phyloP scores from a whole-genome alignment of 2,113 vertebrate genomes.

The Cairina moschata region DNA sequence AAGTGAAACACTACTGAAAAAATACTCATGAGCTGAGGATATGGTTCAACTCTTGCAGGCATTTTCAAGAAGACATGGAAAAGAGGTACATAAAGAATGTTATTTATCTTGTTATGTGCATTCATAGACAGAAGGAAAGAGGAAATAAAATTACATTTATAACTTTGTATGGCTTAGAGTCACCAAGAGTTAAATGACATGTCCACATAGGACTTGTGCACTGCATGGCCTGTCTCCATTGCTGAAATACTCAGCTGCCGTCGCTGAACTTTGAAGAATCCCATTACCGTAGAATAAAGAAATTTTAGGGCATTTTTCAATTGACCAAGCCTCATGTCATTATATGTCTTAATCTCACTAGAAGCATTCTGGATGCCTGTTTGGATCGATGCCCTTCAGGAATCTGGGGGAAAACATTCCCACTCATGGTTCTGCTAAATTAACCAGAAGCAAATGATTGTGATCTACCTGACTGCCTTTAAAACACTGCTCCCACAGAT shows the following conservation, averaged over 20 bases:
- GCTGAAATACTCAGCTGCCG: not conserved
- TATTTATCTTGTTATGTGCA: not conserved
- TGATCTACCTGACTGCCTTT: not conserved
- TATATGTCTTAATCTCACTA: not conserved
- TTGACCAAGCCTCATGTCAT: not conserved
- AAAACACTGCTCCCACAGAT: not conserved
- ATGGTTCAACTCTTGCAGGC: not conserved
- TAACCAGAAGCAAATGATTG: not conserved
- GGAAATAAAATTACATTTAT: not conserved
- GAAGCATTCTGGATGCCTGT: not conserved
- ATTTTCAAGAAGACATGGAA: not conserved
- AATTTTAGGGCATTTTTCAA: not conserved
- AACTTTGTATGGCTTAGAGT: not conserved
- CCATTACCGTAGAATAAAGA: fast-evolving
- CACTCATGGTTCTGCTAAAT: not conserved
- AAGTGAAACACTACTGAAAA: not conserved
- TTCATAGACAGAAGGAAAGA: not conserved
- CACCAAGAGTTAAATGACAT: too few species aligned
- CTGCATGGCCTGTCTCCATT: fast-evolving
- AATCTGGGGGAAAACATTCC: not conserved
- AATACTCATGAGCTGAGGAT: not conserved
- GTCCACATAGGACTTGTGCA: not conserved
- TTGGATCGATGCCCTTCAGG: not conserved
- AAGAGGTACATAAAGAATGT: fast-evolving
- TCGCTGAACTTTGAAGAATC: not conserved